Conservation (phyloP, 2,797 vertebrate genomes). For the Coccyzus lansbergi region DNA sequence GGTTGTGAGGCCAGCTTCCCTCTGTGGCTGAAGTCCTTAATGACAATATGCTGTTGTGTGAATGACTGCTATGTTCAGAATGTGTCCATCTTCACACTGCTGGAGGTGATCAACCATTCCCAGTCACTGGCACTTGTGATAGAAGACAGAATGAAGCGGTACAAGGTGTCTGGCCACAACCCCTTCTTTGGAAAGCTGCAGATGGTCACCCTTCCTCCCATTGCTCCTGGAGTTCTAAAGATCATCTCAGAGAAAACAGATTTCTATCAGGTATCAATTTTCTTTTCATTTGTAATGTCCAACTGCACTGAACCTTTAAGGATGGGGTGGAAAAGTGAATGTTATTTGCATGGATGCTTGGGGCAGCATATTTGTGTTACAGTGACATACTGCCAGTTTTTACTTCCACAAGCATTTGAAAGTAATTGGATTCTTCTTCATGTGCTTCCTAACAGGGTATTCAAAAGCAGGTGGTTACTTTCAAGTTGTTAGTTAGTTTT, state of each 20-base stretch:
- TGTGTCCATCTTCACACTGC: constrained; percentile 87
- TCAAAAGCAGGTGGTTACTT: not conserved
- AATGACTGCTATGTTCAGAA: constrained; percentile 91
- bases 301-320: not conserved
- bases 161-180: constrained; percentile 84
- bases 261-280: constrained; percentile 88
- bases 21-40: constrained; percentile 90
- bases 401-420: not conserved
- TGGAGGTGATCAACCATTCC: constrained; percentile 95
- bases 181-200: constrained; percentile 90
- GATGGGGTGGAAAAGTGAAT: not conserved
- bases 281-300: not conserved
- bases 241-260: constrained; percentile 88
- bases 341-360: not conserved
- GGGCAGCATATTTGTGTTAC: not conserved
- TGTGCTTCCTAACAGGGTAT: not conserved
- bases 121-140: constrained; percentile 94
- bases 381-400: not conserved
- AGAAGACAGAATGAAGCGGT: constrained; percentile 91
- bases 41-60: constrained; percentile 92
- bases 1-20: constrained; percentile 80
- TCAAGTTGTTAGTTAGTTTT: not conserved
- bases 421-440: not conserved
- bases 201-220: constrained; percentile 94
- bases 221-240: constrained; percentile 84